Evolutionary conservation across 1,140 invertebrate species (phyloP).

Genomic region (Drosophila navojoa): DNA sequence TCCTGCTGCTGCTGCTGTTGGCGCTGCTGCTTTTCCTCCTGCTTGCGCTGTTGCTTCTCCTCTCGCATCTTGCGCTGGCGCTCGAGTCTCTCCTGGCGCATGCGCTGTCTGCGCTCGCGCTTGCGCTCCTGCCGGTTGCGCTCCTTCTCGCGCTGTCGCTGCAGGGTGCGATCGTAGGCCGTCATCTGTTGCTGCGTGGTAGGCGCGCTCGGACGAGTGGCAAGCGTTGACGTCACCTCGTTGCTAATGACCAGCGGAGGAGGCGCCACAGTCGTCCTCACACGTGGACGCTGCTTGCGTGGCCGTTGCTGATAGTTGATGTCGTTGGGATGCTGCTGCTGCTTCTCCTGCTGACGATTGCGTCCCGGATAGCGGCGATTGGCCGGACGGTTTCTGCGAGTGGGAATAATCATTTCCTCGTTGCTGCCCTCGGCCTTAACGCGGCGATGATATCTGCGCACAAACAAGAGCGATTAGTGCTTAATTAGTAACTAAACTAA

Average conservation of each 20-base stretch:
- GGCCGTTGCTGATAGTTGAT: constrained; percentile 56
- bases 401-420: constrained; percentile 73
- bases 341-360: constrained; percentile 43
- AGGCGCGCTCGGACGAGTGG: constrained; percentile 1
- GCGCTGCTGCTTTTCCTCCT: constrained; percentile 37
- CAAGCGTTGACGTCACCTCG: constrained; percentile 38
- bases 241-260: constrained; percentile 29
- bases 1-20: constrained; percentile 29
- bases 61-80: constrained; percentile 39
- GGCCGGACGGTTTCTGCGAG: constrained; percentile 37
- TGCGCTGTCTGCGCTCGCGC: constrained; percentile 52
- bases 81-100: constrained; percentile 55
- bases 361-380: constrained; percentile 41
- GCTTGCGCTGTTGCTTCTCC: constrained; percentile 24
- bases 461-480: background rate
- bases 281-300: constrained; percentile 32
- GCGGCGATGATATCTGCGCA: constrained; percentile 65
- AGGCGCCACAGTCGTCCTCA: constrained; percentile 21
- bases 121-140: constrained; percentile 57
- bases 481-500: no score
- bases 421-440: constrained; percentile 74
- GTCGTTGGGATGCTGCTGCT: constrained; percentile 60
- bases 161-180: constrained; percentile 67
- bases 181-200: constrained; percentile 51
- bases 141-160: constrained; percentile 71